These are phyloP conservation scores for Cettia cetti DNA, from an alignment of 2,113 vertebrate species.

Conservation along the genomic window DNA sequence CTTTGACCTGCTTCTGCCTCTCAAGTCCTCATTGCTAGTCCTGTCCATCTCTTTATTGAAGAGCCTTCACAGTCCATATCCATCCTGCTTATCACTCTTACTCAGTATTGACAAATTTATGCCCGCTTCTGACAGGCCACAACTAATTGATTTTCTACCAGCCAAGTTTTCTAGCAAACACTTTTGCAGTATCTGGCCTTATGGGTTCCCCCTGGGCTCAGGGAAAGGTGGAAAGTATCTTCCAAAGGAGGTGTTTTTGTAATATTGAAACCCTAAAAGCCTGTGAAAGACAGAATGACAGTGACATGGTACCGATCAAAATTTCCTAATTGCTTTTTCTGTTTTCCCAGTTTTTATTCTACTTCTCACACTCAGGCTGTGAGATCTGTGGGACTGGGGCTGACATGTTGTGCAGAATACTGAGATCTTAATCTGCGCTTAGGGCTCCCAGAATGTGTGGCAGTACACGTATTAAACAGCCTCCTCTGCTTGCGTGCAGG, in stretches of 20 bases:
- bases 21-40: not conserved
- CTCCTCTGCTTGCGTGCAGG: not conserved
- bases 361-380: not conserved
- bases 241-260: not conserved
- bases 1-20: constrained; percentile 10
- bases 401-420: not conserved
- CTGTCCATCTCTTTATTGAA: constrained; percentile 22
- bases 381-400: not conserved
- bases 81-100: constrained; percentile 60
- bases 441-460: not conserved
- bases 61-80: constrained; percentile 52
- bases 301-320: accelerated
- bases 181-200: not conserved
- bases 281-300: not conserved
- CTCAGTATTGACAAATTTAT: constrained; percentile 45
- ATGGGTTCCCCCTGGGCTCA: not conserved
- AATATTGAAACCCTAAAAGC: not conserved
- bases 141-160: constrained; percentile 42
- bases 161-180: constrained; percentile 16
- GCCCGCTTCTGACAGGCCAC: constrained; percentile 32
- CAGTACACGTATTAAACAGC: not conserved
- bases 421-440: not conserved
- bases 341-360: not conserved
- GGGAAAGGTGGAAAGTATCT: not conserved
- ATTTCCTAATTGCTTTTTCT: not conserved